Evolutionary conservation across 2,797 vertebrate species (phyloP).

Genomic region (Melanotaenia pygmaea): DNA sequence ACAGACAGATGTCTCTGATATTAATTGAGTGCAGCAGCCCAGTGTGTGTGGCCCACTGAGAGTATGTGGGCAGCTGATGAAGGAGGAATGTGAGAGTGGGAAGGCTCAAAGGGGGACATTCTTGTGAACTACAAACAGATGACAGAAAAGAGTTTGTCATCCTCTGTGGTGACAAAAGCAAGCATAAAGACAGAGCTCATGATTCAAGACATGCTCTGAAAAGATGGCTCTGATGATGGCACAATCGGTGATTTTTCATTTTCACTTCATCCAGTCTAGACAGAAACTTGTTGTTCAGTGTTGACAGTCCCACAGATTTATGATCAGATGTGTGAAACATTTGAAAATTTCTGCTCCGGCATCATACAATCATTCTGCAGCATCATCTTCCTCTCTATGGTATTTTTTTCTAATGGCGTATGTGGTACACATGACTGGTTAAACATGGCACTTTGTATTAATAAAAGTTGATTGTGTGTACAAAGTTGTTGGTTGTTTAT

Average conservation of each 20-base stretch:
- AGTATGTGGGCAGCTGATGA: slow-evolving; percentile 63
- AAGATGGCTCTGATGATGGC: slow-evolving; percentile 33
- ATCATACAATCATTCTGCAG: not conserved
- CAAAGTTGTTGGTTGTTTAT: not conserved
- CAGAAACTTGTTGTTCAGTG: slow-evolving; percentile 13
- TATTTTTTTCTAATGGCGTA: not conserved
- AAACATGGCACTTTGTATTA: not conserved
- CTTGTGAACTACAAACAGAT: slow-evolving; percentile 55
- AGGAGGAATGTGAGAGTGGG: slow-evolving; percentile 73
- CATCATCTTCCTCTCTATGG: not conserved
- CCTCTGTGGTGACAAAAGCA: slow-evolving; percentile 39
- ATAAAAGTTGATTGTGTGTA: not conserved
- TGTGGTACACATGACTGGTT: not conserved
- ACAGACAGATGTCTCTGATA: slow-evolving; percentile 18
- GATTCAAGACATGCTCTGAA: slow-evolving; percentile 42
- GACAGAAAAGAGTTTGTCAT: slow-evolving; percentile 64
- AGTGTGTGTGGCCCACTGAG: slow-evolving; percentile 12
- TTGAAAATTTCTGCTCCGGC: not conserved
- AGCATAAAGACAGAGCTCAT: slow-evolving; percentile 45
- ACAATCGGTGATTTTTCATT: slow-evolving; percentile 26
- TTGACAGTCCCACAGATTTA: not conserved
- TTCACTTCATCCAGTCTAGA: slow-evolving; percentile 28
- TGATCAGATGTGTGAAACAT: not conserved
- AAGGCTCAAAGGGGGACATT: slow-evolving; percentile 71
- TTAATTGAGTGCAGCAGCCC: not conserved